phyloP scores from a whole-genome alignment of 30 jellyfish, hydroid and myxozoan species.

The Haliclystus octoradiatus region DNA sequence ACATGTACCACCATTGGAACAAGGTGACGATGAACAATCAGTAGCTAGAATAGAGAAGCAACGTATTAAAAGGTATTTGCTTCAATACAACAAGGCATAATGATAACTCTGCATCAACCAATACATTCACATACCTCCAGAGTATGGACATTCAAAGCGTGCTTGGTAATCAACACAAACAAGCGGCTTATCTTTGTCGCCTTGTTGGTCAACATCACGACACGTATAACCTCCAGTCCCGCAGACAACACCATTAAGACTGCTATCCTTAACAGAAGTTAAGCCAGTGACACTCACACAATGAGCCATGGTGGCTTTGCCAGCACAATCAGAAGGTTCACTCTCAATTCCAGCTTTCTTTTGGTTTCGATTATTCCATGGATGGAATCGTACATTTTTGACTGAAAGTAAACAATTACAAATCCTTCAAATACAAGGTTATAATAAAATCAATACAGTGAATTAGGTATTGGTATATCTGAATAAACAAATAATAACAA shows the following conservation, averaged over 20 bases:
- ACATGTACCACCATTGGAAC: conserved; percentile 69
- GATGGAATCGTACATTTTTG: conserved; percentile 30
- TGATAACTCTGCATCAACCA: background rate
- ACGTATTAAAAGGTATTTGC: background rate
- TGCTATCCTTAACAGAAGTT: conserved; percentile 25
- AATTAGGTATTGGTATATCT: too few relatives aligned
- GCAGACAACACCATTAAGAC: conserved; percentile 42
- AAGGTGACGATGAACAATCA: conserved; percentile 35
- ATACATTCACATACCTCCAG: conserved; percentile 22
- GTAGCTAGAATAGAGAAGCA: conserved; percentile 6
- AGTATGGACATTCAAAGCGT: conserved; percentile 86
- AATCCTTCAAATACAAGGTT: background rate
- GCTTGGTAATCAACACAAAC: conserved; percentile 45
- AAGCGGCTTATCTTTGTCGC: conserved; percentile 6
- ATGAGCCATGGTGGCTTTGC: conserved; percentile 46
- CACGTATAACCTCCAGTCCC: conserved; percentile 53
- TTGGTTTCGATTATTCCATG: conserved; percentile 59
- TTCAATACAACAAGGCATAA: background rate
- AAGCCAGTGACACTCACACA: conserved; percentile 41
- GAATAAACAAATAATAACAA: background rate
- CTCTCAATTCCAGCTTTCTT: conserved; percentile 29
- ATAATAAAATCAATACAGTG: background rate
- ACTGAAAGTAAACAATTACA: conserved; percentile 14
- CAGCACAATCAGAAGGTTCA: conserved; percentile 27
- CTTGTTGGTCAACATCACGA: conserved; percentile 39